Base-by-base conservation (phyloP, 2,113 vertebrate genomes). In the Dasypus novemcinctus region DNA sequence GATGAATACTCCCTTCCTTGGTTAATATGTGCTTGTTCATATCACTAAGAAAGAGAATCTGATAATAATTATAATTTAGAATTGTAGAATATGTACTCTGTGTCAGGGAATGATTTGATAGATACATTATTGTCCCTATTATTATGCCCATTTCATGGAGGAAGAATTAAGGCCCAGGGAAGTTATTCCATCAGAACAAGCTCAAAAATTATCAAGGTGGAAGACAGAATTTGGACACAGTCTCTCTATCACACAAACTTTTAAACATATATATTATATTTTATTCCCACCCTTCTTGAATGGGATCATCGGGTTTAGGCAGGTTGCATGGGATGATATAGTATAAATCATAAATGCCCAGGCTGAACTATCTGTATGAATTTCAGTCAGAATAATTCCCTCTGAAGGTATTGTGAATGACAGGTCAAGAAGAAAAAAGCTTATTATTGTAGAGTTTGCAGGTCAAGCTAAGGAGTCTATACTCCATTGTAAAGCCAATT, bases 261-360 rank as follows among this genome's bases (percentile, higher is more conserved):
- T 21, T 57, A 7, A 20, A 57, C 21, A 6, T 31, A 5, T 36
- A 1, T 2, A 21, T 57, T 54, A 78, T 54, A 59, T 63, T 74
- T 12, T 0, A 66, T 21, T 29, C 25, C 5, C 5, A 10, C 0
- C 31, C 5, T 0, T 1, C 5, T 54, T 83, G 18, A 25, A 14
- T 59, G n/a, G 49, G 15, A 80, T 43, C 1, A 8, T 46, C 18
- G 12, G 4, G 2, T n/a, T 18, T 27, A 29, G 8, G 8, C 9
- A 61, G 20, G 8, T 38, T 2, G 20, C 18, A 20, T 49, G 0
- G 27, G 25, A 12, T 43, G 15, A 36, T 12, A 33, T 9, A 15
- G 2, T 6, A 7, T 7, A 76, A 63, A 54, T 18, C 38, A n/a
- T 9, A 12, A 59, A 2, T 12, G 41, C 17, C 0, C 17, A 36